Evolutionary conservation across 1,140 invertebrate species (phyloP), one percentile per base, ranked within the genome.

Genomic region (Lordiphosa stackelbergi): DNA sequence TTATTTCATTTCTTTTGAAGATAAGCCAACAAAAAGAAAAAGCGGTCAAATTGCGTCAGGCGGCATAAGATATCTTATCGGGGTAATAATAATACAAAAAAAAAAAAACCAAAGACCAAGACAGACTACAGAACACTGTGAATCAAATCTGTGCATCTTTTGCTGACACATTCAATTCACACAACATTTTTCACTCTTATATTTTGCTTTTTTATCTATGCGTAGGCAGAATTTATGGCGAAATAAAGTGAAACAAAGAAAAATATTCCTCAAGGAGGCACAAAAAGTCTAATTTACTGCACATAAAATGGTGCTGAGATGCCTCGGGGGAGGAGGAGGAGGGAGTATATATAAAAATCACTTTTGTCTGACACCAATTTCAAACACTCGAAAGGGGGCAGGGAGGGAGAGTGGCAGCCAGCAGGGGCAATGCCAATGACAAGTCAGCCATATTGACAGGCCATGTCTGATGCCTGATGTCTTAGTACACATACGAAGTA

Each of bases 251-350:
- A 64, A 54, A 56, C 66, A 64, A 61, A 45, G 49, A 54, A 61
- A 31, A 31, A 31, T 31, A 31, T 31, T 31, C 28, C 28, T 31
- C 28, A 31, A 31, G 28, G 28, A 31, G 28, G 28, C 28, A 31
- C 6, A 31, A 31, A 31, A 49, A 61, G 57, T 66, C 66, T 66
- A 70, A 70, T 70, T 70, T 70, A 70, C 57, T 66, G 66, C 63
- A 53, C 61, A 70, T 70, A 70, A 70, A 70, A 68, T 35, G 38
- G 16, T 43, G 60, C 31, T 45, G 40, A 8, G 40, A 8, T 34
- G 16, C n/a, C 22, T 12, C 24, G 12, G 10, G 24, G n/a, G 24
- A 16, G 16, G 16, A 16, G 24, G 43, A 24, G 19, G 19, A n/a
- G 43, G 43, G 11, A 46, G 31, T 46, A 36, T 8, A 40, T 45